phyloP scores from a whole-genome alignment of 2,113 vertebrate species.

The human region GRCh38 chr2:30489501-30490000 shows the following conservation, averaged over 20 bases:
- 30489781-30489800: background rate
- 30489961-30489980: background rate
- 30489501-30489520: no score
- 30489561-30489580: no score
- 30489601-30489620: no score
- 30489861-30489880: background rate
- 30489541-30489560: no score
- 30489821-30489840: background rate
- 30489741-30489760: background rate
- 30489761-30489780: background rate
- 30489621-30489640: no score
- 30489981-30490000: background rate
- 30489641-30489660: no score
- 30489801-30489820: background rate
- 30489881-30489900: slow-evolving; percentile 25
- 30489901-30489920: background rate
- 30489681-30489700: background rate
- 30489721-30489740: background rate
- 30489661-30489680: background rate
- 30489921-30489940: background rate
- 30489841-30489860: background rate
- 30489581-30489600: no score
- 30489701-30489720: background rate
- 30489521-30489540: no score
- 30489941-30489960: background rate